Percentiles rank a stretch among this genome's conserved stretches.
phyloP scores from a whole-genome alignment of 2,113 vertebrate species.

The Paralichthys olivaceus region DNA sequence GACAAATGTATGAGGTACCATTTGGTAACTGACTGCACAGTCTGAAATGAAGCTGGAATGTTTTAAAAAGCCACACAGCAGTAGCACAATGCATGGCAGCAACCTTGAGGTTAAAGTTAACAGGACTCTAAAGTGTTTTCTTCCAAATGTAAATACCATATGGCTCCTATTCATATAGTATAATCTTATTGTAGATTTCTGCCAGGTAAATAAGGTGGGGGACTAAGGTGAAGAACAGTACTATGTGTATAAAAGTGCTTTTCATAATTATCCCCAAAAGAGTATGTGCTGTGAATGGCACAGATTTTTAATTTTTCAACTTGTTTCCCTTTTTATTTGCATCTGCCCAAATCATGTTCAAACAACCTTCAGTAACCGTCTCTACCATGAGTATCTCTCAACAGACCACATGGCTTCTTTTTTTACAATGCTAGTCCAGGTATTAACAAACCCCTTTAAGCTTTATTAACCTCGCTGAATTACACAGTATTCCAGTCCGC shows the following conservation, averaged over 20 bases:
- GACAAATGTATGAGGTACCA: constrained; percentile 33
- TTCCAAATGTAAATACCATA: constrained; percentile 78
- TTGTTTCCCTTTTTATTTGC: constrained; percentile 29
- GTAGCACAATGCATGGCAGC: constrained; percentile 73
- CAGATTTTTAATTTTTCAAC: constrained; percentile 5
- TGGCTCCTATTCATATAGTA: constrained; percentile 76
- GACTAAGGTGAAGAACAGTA: constrained; percentile 61
- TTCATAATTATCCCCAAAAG: constrained; percentile 60
- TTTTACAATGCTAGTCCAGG: constrained; percentile 6
- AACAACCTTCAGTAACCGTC: constrained; percentile 30
- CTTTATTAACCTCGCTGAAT: constrained; percentile 36
- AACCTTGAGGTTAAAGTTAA: constrained; percentile 64
- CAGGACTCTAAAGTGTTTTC: constrained; percentile 58
- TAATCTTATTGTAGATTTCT: constrained; percentile 77
- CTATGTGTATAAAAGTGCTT: constrained; percentile 73
- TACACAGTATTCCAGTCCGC: constrained; percentile 28
- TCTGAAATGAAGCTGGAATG: constrained; percentile 65
- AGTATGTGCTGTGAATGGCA: constrained; percentile 35
- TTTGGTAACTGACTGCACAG: constrained; percentile 45
- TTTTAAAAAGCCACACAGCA: constrained; percentile 59
- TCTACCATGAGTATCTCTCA: constrained; percentile 33
- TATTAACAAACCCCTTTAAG: constrained; percentile 21
- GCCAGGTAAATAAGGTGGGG: constrained; percentile 59
- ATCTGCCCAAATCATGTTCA: constrained; percentile 28
- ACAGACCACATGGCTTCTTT: constrained; percentile 15